Evolutionary conservation across 2,113 vertebrate species (phyloP).

Genomic region (Sylvia atricapilla): DNA sequence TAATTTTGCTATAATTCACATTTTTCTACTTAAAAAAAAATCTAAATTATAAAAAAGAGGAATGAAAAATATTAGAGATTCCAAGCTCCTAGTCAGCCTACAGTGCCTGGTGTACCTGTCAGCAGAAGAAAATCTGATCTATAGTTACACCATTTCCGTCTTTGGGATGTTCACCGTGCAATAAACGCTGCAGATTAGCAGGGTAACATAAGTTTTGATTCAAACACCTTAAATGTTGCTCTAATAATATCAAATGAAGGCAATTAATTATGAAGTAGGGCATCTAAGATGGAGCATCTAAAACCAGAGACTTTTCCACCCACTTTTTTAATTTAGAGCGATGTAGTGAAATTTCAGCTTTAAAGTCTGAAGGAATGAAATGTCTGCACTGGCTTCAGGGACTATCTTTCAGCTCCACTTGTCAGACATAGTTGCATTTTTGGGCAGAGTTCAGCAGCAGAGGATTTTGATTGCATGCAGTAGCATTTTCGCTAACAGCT

Average conservation of each 20-base stretch:
- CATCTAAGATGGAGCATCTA: not conserved
- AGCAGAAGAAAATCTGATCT: not conserved
- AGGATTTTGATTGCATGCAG: not conserved
- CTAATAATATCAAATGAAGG: not conserved
- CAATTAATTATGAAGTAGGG: not conserved
- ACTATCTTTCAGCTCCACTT: not conserved
- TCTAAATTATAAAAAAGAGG: not conserved
- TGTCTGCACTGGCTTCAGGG: not conserved
- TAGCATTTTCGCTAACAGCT: not conserved
- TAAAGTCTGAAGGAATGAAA: not conserved
- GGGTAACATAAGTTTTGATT: not conserved
- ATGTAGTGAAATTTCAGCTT: not conserved
- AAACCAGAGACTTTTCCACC: not conserved
- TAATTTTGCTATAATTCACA: not conserved
- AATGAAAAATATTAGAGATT: not conserved
- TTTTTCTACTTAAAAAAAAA: not conserved
- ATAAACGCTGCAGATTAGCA: not conserved
- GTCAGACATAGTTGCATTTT: not conserved
- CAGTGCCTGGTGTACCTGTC: not conserved
- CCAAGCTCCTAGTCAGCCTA: not conserved
- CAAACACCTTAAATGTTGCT: fast-evolving
- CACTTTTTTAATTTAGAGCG: not conserved
- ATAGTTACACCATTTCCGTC: not conserved
- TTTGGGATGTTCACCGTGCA: not conserved
- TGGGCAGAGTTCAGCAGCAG: not conserved